Percentiles rank a stretch among this genome's conserved stretches.
Evolutionary conservation across 2,888 invertebrate species (phyloP).

Genomic region (Lamproptera curius): DNA sequence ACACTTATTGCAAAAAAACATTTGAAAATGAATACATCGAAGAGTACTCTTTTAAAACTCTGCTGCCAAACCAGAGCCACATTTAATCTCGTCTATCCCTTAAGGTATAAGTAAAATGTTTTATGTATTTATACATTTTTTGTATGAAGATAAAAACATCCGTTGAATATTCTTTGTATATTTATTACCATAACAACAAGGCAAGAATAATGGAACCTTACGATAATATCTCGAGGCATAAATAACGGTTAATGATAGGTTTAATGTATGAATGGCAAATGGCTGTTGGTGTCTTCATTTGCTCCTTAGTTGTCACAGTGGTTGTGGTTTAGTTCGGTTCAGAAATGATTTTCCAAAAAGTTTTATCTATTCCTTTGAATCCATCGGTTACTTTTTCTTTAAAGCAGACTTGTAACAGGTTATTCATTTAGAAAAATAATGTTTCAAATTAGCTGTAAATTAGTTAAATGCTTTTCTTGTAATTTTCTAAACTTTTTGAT

Average conservation of each 20-base stretch:
- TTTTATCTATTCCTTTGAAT: neutral
- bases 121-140: neutral
- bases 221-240: neutral
- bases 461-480: neutral
- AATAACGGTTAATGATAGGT: neutral
- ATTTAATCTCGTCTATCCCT: slow-evolving; percentile 1
- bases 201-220: neutral
- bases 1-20: neutral
- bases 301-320: neutral
- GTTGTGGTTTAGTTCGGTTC: neutral
- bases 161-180: neutral
- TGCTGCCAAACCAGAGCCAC: neutral
- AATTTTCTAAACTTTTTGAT: neutral
- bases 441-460: neutral
- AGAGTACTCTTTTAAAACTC: slow-evolving; percentile 1
- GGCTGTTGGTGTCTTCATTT: neutral
- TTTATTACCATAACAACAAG: neutral
- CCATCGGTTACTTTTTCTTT: neutral
- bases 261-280: neutral
- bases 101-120: slow-evolving; percentile 7
- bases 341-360: slow-evolving; percentile 8
- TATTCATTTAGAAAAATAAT: neutral
- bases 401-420: slow-evolving; percentile 5
- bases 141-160: neutral
- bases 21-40: slow-evolving; percentile 7